These are phyloP conservation scores for Rapana venosa DNA, from an alignment of 2,888 invertebrate species.

Conservation along the genomic window DNA sequence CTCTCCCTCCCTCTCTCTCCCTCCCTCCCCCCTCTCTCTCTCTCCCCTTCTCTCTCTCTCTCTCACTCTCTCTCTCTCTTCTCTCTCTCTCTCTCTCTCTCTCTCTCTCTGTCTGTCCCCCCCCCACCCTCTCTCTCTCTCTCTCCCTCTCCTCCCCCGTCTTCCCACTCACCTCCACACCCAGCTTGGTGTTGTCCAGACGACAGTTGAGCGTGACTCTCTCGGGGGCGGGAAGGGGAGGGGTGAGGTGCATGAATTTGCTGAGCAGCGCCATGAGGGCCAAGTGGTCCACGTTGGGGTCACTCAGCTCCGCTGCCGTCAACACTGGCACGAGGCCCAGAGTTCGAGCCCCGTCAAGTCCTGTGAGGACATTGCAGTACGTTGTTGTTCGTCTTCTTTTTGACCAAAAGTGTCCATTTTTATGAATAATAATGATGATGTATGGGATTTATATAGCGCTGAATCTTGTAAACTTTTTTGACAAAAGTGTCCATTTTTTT, in stretches of 20 bases:
- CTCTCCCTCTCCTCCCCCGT: too few species aligned
- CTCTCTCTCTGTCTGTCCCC: too few species aligned
- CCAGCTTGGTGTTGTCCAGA: slow-evolving; percentile 33
- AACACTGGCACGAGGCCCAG: slow-evolving; percentile 92
- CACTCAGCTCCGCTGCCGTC: slow-evolving; percentile 96
- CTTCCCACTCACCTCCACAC: slow-evolving; percentile 18
- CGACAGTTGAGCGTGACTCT: slow-evolving; percentile 55
- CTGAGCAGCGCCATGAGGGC: slow-evolving; percentile 97
- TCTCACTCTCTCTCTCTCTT: neutral
- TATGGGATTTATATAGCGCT: too few species aligned
- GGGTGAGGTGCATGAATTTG: slow-evolving; percentile 84
- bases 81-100: too few species aligned
- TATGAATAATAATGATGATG: too few species aligned
- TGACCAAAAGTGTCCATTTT: too few species aligned
- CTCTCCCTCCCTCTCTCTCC: neutral
- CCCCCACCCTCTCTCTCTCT: too few species aligned
- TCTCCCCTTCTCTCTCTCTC: neutral
- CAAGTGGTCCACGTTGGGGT: slow-evolving; percentile 95
- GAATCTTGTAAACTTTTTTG: too few species aligned
- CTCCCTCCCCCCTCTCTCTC: neutral
- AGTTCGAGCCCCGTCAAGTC: slow-evolving; percentile 82
- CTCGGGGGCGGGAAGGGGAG: slow-evolving; percentile 58
- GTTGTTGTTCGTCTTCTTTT: too few species aligned
- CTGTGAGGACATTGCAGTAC: slow-evolving; percentile 71
- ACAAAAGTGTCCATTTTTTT: too few species aligned